phyloP scores from a whole-genome alignment of 2,113 vertebrate species.

The Forbesichthys agassizii region DNA sequence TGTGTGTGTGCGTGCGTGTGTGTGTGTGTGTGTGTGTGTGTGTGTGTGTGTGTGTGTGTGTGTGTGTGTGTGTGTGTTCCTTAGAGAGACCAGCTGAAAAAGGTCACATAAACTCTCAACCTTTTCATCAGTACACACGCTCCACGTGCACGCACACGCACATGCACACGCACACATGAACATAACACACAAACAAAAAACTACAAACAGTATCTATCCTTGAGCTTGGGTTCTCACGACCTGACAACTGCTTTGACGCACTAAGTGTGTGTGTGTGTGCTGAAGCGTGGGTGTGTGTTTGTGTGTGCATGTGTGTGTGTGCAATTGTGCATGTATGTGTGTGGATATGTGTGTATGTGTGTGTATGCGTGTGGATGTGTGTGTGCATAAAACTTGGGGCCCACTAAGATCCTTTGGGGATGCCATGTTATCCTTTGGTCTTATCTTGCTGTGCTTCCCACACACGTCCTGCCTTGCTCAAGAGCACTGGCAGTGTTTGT shows the following conservation, averaged over 20 bases:
- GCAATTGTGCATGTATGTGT: neutral
- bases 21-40: neutral
- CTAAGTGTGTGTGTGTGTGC: neutral
- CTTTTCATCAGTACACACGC: conserved; percentile 40
- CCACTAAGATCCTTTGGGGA: conserved; percentile 25
- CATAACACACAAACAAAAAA: conserved; percentile 23
- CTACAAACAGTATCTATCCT: conserved; percentile 7
- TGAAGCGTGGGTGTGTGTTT: neutral
- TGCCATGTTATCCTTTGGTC: conserved; percentile 6
- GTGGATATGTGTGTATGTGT: neutral
- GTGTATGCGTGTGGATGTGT: neutral
- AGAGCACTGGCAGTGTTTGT: conserved; percentile 14
- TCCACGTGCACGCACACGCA: conserved; percentile 17
- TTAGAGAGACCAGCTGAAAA: conserved; percentile 48
- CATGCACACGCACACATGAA: conserved; percentile 9
- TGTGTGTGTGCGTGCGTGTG: no score
- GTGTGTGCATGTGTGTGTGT: neutral
- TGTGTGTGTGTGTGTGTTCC: conserved; percentile 20
- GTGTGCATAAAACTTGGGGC: conserved; percentile 1
- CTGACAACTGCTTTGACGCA: conserved; percentile 37
- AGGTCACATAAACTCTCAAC: conserved; percentile 46
- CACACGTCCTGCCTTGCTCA: conserved; percentile 10
- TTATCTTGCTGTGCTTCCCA: neutral
- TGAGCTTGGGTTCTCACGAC: conserved; percentile 64
- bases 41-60: neutral